These are phyloP conservation scores for Odiellus spinosus DNA, from an alignment of 2,888 invertebrate genomes.

Conservation along the genomic window DNA sequence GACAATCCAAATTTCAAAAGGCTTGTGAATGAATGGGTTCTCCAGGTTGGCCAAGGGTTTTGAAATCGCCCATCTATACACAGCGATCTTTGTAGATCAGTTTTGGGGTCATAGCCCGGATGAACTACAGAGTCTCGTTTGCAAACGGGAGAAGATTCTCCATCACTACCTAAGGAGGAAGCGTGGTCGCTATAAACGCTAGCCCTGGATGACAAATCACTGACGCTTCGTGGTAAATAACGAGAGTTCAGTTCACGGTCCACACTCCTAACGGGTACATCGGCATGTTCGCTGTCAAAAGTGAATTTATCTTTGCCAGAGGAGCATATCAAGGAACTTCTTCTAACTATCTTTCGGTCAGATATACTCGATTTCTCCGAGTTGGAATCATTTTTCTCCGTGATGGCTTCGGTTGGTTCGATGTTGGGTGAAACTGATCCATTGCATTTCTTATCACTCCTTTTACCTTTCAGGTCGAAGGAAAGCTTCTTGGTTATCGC, in stretches of 20 bases:
- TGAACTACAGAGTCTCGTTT: constrained; percentile 20
- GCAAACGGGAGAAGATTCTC: constrained; percentile 5
- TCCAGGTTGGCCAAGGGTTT: constrained; percentile 27
- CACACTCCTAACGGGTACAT: neutral
- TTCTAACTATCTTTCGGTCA: constrained; percentile 8
- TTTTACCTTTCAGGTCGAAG: neutral
- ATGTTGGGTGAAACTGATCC: neutral
- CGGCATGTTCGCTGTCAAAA: constrained; percentile 16
- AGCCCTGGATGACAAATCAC: constrained; percentile 1
- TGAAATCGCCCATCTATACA: constrained; percentile 23
- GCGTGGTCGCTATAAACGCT: neutral
- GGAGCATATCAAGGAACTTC: constrained; percentile 17
- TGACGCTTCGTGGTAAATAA: neutral
- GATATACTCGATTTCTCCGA: constrained; percentile 1
- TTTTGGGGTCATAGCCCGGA: constrained; percentile 7
- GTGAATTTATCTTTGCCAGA: constrained; percentile 18
- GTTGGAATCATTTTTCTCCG: constrained; percentile 1
- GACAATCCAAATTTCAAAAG: constrained; percentile 19
- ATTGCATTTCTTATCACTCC: neutral
- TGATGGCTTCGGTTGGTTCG: neutral
- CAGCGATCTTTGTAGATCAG: constrained; percentile 20
- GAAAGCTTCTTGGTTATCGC: neutral
- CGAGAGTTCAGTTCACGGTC: neutral
- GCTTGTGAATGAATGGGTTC: constrained; percentile 15
- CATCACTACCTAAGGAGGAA: neutral